phyloP scores from a whole-genome alignment of 2,797 vertebrate genomes.

The Macropodus opercularis region DNA sequence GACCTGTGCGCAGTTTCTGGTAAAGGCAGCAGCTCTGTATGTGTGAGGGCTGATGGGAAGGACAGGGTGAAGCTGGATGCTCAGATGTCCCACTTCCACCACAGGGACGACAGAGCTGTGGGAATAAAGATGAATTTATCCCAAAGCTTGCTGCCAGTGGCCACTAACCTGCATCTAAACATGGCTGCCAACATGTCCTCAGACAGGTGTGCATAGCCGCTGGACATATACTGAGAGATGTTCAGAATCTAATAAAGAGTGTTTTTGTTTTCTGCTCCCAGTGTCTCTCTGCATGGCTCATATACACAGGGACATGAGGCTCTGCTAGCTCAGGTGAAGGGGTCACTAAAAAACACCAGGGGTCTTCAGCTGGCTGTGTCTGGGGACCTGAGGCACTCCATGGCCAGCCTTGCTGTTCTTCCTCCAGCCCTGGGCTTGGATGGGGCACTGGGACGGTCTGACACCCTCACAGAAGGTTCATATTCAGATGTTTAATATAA shows the following conservation, averaged over 20 bases:
- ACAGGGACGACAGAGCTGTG: conserved; percentile 49
- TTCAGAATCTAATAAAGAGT: neutral
- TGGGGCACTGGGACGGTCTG: conserved; percentile 74
- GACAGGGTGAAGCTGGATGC: conserved; percentile 74
- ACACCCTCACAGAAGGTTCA: conserved; percentile 63
- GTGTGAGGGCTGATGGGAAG: conserved; percentile 72
- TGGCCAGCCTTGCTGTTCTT: conserved; percentile 66
- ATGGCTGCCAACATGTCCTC: conserved; percentile 78
- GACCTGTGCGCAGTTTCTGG: conserved; percentile 46
- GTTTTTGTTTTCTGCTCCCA: conserved; percentile 38
- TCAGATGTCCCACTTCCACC: conserved; percentile 62
- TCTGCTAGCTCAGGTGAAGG: conserved; percentile 72
- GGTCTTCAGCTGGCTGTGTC: conserved; percentile 72
- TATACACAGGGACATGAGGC: conserved; percentile 66
- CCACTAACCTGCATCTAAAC: conserved; percentile 69
- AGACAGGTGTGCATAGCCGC: conserved; percentile 78
- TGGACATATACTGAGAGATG: neutral
- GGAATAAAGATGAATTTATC: conserved; percentile 69
- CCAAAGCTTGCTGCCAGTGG: conserved; percentile 75
- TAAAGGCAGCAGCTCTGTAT: conserved; percentile 73
- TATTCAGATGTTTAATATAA: neutral
- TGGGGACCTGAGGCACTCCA: conserved; percentile 78
- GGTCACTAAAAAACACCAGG: conserved; percentile 58
- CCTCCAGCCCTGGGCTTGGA: conserved; percentile 76
- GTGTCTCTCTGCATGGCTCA: conserved; percentile 76